Evolutionary conservation across 2,888 invertebrate species (phyloP), one percentile per base, ranked within the genome.

Genomic region (Labia minor): DNA sequence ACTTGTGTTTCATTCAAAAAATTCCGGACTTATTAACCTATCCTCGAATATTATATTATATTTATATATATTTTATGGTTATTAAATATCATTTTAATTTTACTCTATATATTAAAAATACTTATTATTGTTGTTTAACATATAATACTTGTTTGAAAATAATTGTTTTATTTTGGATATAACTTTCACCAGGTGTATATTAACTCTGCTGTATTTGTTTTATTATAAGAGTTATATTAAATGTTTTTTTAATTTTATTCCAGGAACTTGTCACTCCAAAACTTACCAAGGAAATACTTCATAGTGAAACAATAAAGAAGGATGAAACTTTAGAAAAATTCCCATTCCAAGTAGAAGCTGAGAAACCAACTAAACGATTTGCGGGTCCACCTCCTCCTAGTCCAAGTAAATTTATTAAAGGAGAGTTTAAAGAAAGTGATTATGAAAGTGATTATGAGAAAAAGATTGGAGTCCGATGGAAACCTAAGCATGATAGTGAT

Each of bases 401-500:
- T 76, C 86, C 86, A 67, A 85, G 85, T 20, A 86, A 83, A 77
- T 88, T 87, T 75, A 77, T 83, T 19, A 85, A 83, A 75, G 81
- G 84, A 71, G 85, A 86, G 77, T 84, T 84, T 75, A 80, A 81
- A 65, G 85, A 85, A 75, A 87, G 86, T 73, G 88, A 88, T 74
- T 87, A 87, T 73, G 86, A 87, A 77, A 88, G 87, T 73, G 87
- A 88, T 73, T 87, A 86, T 69, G 71, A 72, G 1, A 81, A 83
- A 67, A 80, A 82, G 71, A 85, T 86, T 73, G 82, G 82, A 67
- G 81, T 85, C 1, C 78, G 83, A 10, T 86, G 87, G 82, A 80
- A 81, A 61, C 81, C 84, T 21, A n/a, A 4, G 6, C 77, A 75
- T 66, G 82, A 81, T 68, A 78, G 81, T 14, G 81, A 82, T 70